phyloP scores from a whole-genome alignment of 2,113 vertebrate genomes.

The Melanostigma gelatinosum region DNA sequence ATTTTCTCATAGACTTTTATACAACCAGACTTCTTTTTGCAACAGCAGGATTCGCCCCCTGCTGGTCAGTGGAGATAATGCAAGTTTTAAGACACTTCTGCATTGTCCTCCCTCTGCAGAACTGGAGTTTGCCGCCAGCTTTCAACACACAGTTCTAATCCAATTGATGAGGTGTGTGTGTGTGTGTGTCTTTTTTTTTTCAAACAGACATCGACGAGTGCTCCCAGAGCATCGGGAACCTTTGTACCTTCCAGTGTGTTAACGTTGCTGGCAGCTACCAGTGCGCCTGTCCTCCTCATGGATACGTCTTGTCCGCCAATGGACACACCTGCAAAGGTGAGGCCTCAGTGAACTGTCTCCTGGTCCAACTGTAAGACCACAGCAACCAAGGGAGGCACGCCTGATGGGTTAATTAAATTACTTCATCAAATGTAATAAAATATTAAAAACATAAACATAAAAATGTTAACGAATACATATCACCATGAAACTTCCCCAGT shows the following conservation, averaged over 20 bases:
- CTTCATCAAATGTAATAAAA: not conserved
- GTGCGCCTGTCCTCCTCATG: slow-evolving; percentile 90
- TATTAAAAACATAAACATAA: too few relatives aligned
- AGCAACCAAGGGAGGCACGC: not conserved
- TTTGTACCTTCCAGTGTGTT: slow-evolving; percentile 92
- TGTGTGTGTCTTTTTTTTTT: not conserved
- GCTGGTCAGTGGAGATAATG: too few relatives aligned
- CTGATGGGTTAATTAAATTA: not conserved
- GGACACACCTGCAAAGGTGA: slow-evolving; percentile 92
- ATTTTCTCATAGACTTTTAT: too few relatives aligned
- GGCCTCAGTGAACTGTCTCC: not conserved
- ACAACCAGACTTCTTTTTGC: too few relatives aligned
- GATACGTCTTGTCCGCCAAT: slow-evolving; percentile 89
- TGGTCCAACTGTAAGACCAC: not conserved
- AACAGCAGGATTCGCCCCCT: too few relatives aligned
- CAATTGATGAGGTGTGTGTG: not conserved
- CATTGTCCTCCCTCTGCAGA: too few relatives aligned
- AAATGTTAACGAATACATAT: too few relatives aligned
- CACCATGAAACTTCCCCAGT: too few relatives aligned
- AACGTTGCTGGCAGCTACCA: slow-evolving; percentile 93
- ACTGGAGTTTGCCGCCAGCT: not conserved
- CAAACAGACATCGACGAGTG: slow-evolving; percentile 93
- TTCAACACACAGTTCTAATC: not conserved
- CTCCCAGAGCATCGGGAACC: slow-evolving; percentile 87
- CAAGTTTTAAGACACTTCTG: not conserved